Percentiles rank a stretch among this genome's conserved stretches.
Evolutionary conservation across 2,888 invertebrate species (phyloP).

Genomic region (Harmothoe impar): DNA sequence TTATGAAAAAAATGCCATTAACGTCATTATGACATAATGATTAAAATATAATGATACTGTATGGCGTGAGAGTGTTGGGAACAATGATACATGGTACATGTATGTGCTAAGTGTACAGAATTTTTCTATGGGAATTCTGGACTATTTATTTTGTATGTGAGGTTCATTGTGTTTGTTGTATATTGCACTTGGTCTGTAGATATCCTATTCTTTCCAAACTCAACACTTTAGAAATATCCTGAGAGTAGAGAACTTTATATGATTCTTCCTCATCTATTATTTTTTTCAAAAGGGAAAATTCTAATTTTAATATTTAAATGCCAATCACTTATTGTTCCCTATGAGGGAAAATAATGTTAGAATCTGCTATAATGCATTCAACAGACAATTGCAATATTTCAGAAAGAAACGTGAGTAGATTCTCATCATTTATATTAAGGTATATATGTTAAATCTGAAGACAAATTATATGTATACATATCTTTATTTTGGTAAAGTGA

Average conservation of each 20-base stretch:
- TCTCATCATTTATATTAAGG: no score
- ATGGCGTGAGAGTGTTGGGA: not conserved
- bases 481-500: not conserved
- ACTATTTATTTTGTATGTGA: constrained; percentile 54
- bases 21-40: no score
- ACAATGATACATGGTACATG: not conserved
- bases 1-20: no score
- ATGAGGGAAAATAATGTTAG: not conserved
- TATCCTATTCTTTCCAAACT: not conserved
- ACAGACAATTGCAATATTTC: not conserved
- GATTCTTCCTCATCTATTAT: not conserved
- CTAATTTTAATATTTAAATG: not conserved
- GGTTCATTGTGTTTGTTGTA: constrained; percentile 37
- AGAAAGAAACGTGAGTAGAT: no score
- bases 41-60: not conserved
- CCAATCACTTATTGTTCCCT: constrained; percentile 1
- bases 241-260: not conserved
- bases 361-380: not conserved
- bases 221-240: not conserved
- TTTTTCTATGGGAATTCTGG: constrained; percentile 22
- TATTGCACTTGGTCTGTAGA: constrained; percentile 39
- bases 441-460: no score
- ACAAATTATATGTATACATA: no score
- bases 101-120: constrained; percentile 12
- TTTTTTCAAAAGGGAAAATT: not conserved